Percentiles rank a stretch among this genome's conserved stretches.
Evolutionary conservation across 2,113 vertebrate genomes (phyloP).

Genomic region (Climacteris rufus): DNA sequence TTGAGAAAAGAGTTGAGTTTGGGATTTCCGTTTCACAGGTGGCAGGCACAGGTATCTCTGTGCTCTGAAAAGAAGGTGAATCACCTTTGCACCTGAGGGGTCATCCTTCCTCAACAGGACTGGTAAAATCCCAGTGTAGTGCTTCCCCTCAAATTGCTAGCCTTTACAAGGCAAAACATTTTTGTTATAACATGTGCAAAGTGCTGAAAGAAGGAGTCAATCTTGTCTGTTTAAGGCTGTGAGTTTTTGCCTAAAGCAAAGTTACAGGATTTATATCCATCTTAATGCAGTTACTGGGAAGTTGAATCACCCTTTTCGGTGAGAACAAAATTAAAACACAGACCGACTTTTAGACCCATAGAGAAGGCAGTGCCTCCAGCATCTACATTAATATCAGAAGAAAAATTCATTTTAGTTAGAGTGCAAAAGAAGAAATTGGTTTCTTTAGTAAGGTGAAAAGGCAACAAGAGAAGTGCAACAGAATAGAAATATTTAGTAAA

Average conservation of each 20-base stretch:
- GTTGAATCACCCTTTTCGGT: neutral
- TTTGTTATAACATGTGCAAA: neutral
- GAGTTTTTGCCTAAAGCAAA: neutral
- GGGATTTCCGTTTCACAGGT: neutral
- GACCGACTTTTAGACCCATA: neutral
- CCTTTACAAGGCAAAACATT: neutral
- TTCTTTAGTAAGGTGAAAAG: conserved; percentile 25
- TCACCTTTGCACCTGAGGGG: neutral
- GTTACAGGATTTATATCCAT: neutral
- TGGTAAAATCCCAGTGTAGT: neutral
- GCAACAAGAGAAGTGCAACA: neutral
- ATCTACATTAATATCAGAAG: neutral
- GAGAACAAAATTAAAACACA: neutral
- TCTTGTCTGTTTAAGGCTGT: neutral
- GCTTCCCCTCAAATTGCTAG: neutral
- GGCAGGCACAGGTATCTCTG: neutral
- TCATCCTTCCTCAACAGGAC: neutral
- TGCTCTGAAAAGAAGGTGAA: neutral
- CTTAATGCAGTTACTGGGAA: neutral
- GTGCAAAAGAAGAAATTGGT: neutral
- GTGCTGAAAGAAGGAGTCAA: neutral
- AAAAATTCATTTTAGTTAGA: conserved; percentile 11
- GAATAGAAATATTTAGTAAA: conserved; percentile 48
- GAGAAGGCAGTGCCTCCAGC: neutral
- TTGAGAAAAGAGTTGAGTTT: neutral